Conservation (phyloP, 2,797 vertebrate genomes). For the Myotis findleyi region DNA sequence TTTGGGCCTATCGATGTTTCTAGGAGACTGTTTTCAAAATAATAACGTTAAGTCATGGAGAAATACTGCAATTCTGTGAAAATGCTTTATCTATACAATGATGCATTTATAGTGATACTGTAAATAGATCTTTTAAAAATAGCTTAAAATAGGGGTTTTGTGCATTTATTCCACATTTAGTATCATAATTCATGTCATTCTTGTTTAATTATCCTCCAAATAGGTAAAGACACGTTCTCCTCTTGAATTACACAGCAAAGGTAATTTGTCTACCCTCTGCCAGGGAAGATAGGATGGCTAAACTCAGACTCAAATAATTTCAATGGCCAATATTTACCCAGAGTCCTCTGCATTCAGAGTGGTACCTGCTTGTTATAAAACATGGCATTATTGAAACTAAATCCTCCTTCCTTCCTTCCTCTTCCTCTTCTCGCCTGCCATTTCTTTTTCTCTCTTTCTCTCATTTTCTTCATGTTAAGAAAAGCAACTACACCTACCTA, state of each 20-base stretch:
- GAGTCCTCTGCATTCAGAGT: background rate
- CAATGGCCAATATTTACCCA: background rate
- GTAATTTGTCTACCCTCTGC: background rate
- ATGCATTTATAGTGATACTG: background rate
- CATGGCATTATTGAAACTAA: too few relatives aligned
- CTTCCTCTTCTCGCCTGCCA: fast-evolving
- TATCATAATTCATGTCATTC: background rate
- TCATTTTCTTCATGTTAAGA: background rate
- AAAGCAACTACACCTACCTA: background rate
- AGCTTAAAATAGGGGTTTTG: background rate
- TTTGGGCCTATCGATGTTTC: background rate
- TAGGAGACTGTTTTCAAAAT: background rate
- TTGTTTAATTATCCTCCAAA: background rate
- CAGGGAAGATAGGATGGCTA: background rate
- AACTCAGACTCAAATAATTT: background rate
- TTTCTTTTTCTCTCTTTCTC: background rate
- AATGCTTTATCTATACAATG: background rate
- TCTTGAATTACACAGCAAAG: background rate
- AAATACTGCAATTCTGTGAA: background rate
- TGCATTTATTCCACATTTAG: background rate
- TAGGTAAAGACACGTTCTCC: background rate
- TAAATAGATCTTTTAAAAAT: background rate
- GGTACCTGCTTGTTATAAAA: background rate
- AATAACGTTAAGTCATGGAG: background rate
- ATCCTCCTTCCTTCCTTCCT: too few relatives aligned